Conservation (phyloP, 2,888 invertebrate genomes). For the Xestia rhomboidea region DNA sequence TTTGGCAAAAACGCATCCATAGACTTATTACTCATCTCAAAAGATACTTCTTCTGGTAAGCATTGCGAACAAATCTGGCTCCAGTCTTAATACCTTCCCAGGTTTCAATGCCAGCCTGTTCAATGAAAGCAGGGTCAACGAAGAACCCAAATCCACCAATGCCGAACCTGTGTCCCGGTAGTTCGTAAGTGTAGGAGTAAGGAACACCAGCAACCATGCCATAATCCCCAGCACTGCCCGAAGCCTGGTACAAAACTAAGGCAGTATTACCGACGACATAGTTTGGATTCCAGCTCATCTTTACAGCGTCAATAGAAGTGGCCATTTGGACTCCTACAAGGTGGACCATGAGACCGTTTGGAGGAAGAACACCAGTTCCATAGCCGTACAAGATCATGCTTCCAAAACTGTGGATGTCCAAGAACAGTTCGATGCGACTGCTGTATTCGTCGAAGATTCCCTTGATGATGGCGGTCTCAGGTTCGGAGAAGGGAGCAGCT, state of each 20-base stretch:
- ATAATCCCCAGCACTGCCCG: conserved; percentile 92
- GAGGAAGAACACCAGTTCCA: conserved; percentile 81
- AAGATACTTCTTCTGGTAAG: conserved; percentile 53
- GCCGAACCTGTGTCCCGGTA: conserved; percentile 87
- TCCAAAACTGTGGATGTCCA: conserved; percentile 94
- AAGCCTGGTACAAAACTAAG: conserved; percentile 88
- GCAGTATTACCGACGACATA: conserved; percentile 89
- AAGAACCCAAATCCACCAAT: conserved; percentile 87
- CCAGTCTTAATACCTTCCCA: conserved; percentile 91
- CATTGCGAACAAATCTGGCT: conserved; percentile 80
- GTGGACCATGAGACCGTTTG: conserved; percentile 82
- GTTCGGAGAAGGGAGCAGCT: conserved; percentile 91
- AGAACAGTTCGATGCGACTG: conserved; percentile 90
- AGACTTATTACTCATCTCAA: not conserved
- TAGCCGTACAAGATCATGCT: conserved; percentile 87
- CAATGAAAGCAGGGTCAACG: conserved; percentile 88
- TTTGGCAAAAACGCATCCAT: not conserved
- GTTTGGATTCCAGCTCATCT: conserved; percentile 76
- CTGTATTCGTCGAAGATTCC: conserved; percentile 88
- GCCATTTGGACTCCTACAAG: conserved; percentile 79
- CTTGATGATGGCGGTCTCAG: conserved; percentile 90
- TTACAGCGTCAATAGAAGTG: conserved; percentile 82
- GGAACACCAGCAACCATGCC: conserved; percentile 87
- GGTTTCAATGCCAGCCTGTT: conserved; percentile 90
- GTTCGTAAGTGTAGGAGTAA: conserved; percentile 91